phyloP scores from a whole-genome alignment of 2,888 invertebrate genomes.

The Polietes domitor region DNA sequence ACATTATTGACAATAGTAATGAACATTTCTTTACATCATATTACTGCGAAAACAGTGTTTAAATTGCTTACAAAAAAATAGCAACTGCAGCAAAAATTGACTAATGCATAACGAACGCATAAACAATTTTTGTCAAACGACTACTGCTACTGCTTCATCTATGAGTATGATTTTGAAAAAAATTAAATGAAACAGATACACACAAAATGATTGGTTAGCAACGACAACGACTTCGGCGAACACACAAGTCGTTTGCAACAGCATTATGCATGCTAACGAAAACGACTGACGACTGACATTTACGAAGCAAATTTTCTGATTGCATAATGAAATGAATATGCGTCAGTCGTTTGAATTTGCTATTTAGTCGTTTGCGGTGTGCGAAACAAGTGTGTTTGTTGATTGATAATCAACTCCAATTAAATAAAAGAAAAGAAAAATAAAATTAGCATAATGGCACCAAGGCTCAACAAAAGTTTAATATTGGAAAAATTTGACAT shows the following conservation, averaged over 20 bases:
- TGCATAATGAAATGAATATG: too few relatives aligned
- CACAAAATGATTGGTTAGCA: not conserved
- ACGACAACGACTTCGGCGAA: too few relatives aligned
- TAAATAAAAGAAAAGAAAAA: not conserved
- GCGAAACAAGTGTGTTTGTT: not conserved
- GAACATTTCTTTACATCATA: too few relatives aligned
- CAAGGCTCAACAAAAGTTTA: not conserved
- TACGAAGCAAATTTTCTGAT: too few relatives aligned
- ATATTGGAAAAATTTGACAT: slow-evolving; percentile 28
- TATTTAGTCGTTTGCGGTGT: not conserved
- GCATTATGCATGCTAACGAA: too few relatives aligned
- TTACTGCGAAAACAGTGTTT: not conserved
- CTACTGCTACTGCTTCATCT: not conserved
- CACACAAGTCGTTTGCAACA: too few relatives aligned
- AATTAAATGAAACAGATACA: not conserved
- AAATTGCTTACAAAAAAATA: not conserved
- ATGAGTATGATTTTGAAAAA: not conserved
- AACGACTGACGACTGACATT: too few relatives aligned
- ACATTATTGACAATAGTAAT: too few relatives aligned
- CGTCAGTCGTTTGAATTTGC: too few relatives aligned
- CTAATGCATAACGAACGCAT: too few relatives aligned
- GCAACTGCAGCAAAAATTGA: not conserved
- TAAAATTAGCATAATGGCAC: not conserved
- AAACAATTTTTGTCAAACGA: too few relatives aligned
- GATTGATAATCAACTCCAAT: not conserved